Base-by-base conservation (phyloP, 2,888 invertebrate genomes). In the Hypsopygia costalis region DNA sequence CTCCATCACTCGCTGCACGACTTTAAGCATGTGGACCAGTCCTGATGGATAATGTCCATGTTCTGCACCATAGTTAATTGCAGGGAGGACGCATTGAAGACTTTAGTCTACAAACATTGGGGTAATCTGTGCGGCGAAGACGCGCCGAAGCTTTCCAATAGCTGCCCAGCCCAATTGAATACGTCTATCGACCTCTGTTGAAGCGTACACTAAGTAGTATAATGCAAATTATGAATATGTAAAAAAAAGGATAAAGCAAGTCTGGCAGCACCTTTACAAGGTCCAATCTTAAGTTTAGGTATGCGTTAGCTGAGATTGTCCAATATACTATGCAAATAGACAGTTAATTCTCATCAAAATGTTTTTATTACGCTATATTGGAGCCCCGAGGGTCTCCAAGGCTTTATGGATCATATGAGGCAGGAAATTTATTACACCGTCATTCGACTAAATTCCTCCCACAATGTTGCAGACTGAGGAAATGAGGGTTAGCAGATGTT, bases 331-430 rank as follows among this genome's bases (percentile, higher is more conserved):
- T 51, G 55, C 46, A 52, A 54, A 56, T 43, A 44, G 30, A 35
- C 25, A 43, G 49, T 54, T 64, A 59, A 64, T 62, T 59, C 49
- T 48, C 46, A 54, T 51, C 36, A 44, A 46, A 44, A 52, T 42
- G 48, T 46, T 58, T 58, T 64, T 58, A 62, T 62, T 52, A 58
- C 56, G 52, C 53, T 49, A 52, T 58, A 58, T 58, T 44, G 46
- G 52, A 47, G 51, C 52, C 43, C 47, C 43, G 46, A 46, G 46
- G 52, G 51, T 46, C 46, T 44, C 50, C 43, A 41, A 38, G 54
- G 63, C 64, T 78, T 78, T 80, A 80, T 78, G 74, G 72, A 71
- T 76, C 70, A 74, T 75, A 71, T 67, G 71, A 55, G 60, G 59
- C 55, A 61, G 61, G 52, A 65, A 78, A 77, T 77, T 79, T 79